These are phyloP conservation scores for Pachyuromys duprasi DNA, from an alignment of 2,797 vertebrate genomes.

Conservation along the genomic window DNA sequence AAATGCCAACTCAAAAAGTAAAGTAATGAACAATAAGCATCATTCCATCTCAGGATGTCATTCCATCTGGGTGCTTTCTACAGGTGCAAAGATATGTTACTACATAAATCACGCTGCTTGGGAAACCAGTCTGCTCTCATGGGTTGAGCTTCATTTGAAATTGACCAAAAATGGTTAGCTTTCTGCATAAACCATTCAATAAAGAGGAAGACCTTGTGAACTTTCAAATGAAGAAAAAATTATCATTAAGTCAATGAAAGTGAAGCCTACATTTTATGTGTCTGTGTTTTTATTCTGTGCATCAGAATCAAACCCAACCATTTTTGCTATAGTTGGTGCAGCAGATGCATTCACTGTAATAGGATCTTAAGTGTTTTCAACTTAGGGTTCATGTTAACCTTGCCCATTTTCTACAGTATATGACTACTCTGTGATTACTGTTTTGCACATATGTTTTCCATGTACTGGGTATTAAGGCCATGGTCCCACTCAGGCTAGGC, in stretches of 20 bases:
- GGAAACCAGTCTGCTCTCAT: constrained; percentile 66
- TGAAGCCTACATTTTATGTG: constrained; percentile 78
- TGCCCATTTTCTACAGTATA: background rate
- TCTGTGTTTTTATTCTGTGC: constrained; percentile 80
- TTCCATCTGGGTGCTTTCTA: background rate
- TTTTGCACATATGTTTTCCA: background rate
- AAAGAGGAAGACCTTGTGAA: constrained; percentile 79
- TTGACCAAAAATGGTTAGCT: constrained; percentile 80
- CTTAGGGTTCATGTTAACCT: background rate
- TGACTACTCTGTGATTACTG: background rate
- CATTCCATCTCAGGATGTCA: constrained; percentile 53
- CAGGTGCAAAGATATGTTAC: constrained; percentile 48
- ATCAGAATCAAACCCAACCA: constrained; percentile 75
- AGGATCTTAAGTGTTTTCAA: constrained; percentile 68
- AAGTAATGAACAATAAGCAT: constrained; percentile 76
- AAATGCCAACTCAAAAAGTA: constrained; percentile 78
- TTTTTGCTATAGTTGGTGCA: constrained; percentile 67
- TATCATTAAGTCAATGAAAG: constrained; percentile 82
- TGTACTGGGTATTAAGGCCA: background rate
- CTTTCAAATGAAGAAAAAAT: constrained; percentile 55
- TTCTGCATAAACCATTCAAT: constrained; percentile 82
- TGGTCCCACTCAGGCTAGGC: no score
- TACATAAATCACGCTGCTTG: constrained; percentile 18
- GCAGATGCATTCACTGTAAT: constrained; percentile 55
- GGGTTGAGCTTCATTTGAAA: constrained; percentile 79